Evolutionary conservation across 2,797 vertebrate species (phyloP), one percentile per base, ranked within the genome.

Genomic region (Molossus alvarezi): DNA sequence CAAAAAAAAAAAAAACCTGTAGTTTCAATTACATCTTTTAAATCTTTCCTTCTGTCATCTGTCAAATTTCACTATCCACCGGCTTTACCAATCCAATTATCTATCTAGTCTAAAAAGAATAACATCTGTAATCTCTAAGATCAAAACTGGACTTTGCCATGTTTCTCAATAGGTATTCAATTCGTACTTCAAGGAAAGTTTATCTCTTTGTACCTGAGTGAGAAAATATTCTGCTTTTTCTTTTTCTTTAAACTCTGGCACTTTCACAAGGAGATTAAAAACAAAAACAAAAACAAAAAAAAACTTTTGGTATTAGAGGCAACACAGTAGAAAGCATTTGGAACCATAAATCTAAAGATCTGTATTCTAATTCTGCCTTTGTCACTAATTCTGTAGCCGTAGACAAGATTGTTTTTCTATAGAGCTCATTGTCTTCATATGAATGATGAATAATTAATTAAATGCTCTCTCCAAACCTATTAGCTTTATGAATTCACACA

Each of bases 11-110:
- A 67, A 65, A 10, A 25, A 29, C 17, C 55, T 87, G 4, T 45
- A 85, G 9, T 69, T 91, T 91, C 51, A 94, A 48, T 85, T 79
- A 45, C 18, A 67, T 45, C 62, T 94, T 94, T 96, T 65, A 81
- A 94, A 84, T 75, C 37, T 80, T 95, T 73, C 17, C 11, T 75
- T 60, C 51, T 69, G 55, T 18, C 8, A 27, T 41, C 77, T 97
- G 73, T 89, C n/a, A 67, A 84, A 81, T 93, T 82, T 91, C 64
- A 87, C 37, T 86, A 53, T 90, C 62, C 53, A 37, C 20, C 5
- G 9, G 41, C 33, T 69, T 89, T 91, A 60, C 25, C 64, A 90
- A 85, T 76, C 11, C 58, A 80, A 95, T 91, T 93, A 73, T 53
- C 10, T 62, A 53, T 27, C 71, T 80, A 33, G 8, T 14, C 94